Conservation (phyloP, 2,797 vertebrate genomes). For the Molossus molossus region DNA sequence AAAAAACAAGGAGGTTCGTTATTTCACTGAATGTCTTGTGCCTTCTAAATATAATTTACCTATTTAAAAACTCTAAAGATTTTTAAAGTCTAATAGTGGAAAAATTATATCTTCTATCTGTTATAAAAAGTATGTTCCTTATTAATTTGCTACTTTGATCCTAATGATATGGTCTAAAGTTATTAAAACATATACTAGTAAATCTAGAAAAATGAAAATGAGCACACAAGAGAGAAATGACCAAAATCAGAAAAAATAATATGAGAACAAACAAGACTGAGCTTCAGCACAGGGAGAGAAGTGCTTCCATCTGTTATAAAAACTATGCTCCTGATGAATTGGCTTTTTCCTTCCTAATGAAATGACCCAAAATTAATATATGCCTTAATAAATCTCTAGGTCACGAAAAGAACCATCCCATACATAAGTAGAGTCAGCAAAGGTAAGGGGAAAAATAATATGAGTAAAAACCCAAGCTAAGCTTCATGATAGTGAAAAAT, state of each 20-base stretch:
- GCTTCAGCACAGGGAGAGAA: background rate
- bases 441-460: background rate
- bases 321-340: background rate
- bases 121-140: background rate
- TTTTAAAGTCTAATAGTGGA: background rate
- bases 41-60: background rate
- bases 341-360: background rate
- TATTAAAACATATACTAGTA: slow-evolving; percentile 8
- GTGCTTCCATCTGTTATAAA: slow-evolving; percentile 5
- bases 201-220: slow-evolving; percentile 52
- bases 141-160: background rate
- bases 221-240: slow-evolving; percentile 23
- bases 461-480: background rate
- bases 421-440: background rate
- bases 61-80: background rate
- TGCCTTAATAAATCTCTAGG: background rate
- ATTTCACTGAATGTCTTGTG: background rate
- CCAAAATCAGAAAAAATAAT: background rate
- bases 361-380: background rate
- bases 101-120: background rate
- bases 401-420: background rate
- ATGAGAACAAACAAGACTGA: background rate
- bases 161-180: background rate
- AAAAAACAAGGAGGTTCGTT: background rate
- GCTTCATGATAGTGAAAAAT: background rate